phyloP scores from a whole-genome alignment of 2,797 vertebrate genomes.

The Masticophis lateralis region DNA sequence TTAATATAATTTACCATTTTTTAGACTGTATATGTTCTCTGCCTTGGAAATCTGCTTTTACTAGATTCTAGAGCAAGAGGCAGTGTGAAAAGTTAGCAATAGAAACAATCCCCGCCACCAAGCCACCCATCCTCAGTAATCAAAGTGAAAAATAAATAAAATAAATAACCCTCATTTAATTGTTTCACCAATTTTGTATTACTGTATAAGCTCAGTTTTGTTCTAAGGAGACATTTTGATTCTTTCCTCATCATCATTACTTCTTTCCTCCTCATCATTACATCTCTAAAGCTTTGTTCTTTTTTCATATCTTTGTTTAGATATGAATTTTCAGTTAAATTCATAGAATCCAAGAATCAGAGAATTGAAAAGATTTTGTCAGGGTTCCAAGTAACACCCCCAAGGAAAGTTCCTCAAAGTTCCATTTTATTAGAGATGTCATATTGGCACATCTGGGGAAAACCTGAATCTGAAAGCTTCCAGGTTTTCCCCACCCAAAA shows the following conservation, averaged over 20 bases:
- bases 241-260: background rate
- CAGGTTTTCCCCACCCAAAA: too few relatives aligned
- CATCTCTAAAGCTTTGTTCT: too few relatives aligned
- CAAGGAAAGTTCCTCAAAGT: too few relatives aligned
- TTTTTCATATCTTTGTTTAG: too few relatives aligned
- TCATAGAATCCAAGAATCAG: background rate
- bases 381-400: too few relatives aligned
- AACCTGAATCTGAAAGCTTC: too few relatives aligned
- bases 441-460: too few relatives aligned
- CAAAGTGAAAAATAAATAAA: background rate
- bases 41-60: background rate
- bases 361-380: background rate
- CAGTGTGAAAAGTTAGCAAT: background rate
- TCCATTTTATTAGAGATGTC: too few relatives aligned
- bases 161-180: background rate
- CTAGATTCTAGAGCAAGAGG: background rate
- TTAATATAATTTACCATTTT: background rate
- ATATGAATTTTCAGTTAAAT: background rate
- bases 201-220: background rate
- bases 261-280: too few relatives aligned
- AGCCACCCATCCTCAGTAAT: too few relatives aligned
- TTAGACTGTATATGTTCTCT: background rate
- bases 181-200: background rate
- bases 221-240: background rate
- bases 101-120: fast-evolving